Evolutionary conservation across 1,140 invertebrate genomes (phyloP), one percentile per base, ranked within the genome.

Genomic region (Drosophila tani): DNA sequence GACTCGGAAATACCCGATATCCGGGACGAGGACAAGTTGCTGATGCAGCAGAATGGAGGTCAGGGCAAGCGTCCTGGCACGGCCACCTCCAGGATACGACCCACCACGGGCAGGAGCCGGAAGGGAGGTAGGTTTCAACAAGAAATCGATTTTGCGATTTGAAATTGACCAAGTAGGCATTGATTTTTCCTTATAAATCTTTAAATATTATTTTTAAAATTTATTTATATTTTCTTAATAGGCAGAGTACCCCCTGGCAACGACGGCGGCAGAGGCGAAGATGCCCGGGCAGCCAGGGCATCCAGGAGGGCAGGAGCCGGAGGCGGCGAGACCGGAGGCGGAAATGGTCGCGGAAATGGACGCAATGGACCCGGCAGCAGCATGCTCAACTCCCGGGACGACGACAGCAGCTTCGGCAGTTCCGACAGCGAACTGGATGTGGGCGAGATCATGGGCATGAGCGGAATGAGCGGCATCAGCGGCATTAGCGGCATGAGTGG

Each of bases 331-430:
- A 40, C 35, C 14, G 19, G 21, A 24, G 21, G 11, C 7, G 64
- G 46, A 3, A 66, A 40, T 15, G 40, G 59, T 2, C 79, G 59
- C 27, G 27, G 27, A 11, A 75, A 79, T 21, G 82, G 78, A 21
- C 69, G 66, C 17, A 60, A 71, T 19, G 75, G 67, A 1, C 57
- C 79, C 5, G 75, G 75, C 15, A 86, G 41, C 47, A 81, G 73
- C 38, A 81, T 85, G 73, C 60, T 81, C 8, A 76, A 64, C 15
- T 60, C 78, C 14, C 77, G 82, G 35, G 79, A 82, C 12, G 82
- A 91, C 15, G 92, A 93, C 66, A 93, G 92, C 76, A 91, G 92
- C 65, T 91, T 91, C 2, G 92, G 92, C 41, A 91, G 92, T 57
- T 91, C 88, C 2, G 92, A 93, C 21, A 92, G 92, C 49, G 92